Percentiles rank a stretch among this genome's conserved stretches.
Conservation (phyloP, 2,113 vertebrate genomes). For the Agelaius phoeniceus region DNA sequence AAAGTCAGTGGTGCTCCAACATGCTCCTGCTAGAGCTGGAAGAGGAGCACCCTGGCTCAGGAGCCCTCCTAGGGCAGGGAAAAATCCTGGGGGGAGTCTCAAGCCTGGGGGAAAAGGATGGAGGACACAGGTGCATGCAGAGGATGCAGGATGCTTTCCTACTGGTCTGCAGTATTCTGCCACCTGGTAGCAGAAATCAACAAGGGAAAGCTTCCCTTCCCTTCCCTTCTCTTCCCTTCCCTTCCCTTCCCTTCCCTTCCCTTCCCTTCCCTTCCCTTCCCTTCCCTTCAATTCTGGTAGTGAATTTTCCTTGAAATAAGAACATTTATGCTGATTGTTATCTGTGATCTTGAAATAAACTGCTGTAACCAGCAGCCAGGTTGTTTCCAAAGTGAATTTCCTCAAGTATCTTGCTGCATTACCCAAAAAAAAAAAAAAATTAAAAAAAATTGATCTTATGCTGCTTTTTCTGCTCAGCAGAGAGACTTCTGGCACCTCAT, state of each 20-base stretch:
- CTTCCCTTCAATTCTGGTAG: too few relatives aligned
- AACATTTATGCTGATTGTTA: background rate
- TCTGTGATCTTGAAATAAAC: background rate
- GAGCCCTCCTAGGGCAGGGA: background rate
- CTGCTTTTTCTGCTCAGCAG: background rate
- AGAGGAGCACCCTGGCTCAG: background rate
- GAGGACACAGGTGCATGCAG: rapidly evolving
- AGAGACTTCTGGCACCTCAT: background rate
- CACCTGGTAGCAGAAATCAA: background rate
- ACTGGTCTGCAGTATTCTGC: background rate
- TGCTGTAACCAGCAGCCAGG: background rate
- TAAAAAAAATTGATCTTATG: background rate
- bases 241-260: too few relatives aligned
- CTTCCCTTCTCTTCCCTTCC: background rate
- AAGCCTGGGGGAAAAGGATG: background rate
- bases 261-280: too few relatives aligned
- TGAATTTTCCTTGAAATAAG: background rate
- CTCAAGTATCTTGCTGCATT: background rate
- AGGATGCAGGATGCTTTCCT: background rate
- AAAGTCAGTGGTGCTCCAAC: background rate
- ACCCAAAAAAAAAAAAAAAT: background rate
- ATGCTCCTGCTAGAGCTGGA: background rate
- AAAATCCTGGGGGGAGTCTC: too few relatives aligned
- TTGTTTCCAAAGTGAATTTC: background rate
- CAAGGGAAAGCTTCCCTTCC: background rate